Percentiles rank a stretch among this genome's conserved stretches.
Conservation (phyloP, 2,797 vertebrate genomes). For the Sebastes goodei region DNA sequence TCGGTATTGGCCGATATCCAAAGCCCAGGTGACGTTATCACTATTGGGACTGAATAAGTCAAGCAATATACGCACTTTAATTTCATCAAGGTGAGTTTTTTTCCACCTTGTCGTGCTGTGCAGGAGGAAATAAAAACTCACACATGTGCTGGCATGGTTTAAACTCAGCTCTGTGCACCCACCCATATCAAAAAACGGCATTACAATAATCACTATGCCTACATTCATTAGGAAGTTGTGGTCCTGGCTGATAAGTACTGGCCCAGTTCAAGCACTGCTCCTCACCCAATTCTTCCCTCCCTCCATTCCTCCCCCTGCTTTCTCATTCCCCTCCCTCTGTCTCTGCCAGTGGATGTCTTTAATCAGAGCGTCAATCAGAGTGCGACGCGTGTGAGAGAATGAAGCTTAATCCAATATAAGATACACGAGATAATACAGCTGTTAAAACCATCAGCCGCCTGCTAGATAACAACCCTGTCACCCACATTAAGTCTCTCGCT, state of each 20-base stretch:
- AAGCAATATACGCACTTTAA: not conserved
- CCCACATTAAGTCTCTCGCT: conserved; percentile 52
- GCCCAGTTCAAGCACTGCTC: conserved; percentile 12
- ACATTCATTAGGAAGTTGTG: not conserved
- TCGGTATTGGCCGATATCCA: no score
- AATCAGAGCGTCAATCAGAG: conserved; percentile 77
- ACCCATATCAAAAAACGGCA: not conserved
- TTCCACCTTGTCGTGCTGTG: not conserved
- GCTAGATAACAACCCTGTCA: conserved; percentile 74
- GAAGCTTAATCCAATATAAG: conserved; percentile 76
- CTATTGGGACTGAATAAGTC: no score
- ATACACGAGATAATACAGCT: conserved; percentile 76
- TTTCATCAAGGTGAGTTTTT: not conserved
- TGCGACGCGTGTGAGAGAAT: conserved; percentile 54
- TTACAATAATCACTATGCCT: not conserved
- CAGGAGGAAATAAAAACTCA: not conserved
- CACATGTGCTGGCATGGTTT: not conserved
- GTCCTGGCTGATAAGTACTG: not conserved
- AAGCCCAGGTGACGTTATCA: no score
- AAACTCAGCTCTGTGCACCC: not conserved
- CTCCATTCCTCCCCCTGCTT: not conserved
- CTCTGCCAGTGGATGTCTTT: conserved; percentile 67
- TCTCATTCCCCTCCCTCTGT: not conserved
- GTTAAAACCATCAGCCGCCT: conserved; percentile 71
- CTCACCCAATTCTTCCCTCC: not conserved